These are phyloP conservation scores for Ditula angustiorana DNA, from an alignment of 2,888 invertebrate genomes.

Conservation along the genomic window DNA sequence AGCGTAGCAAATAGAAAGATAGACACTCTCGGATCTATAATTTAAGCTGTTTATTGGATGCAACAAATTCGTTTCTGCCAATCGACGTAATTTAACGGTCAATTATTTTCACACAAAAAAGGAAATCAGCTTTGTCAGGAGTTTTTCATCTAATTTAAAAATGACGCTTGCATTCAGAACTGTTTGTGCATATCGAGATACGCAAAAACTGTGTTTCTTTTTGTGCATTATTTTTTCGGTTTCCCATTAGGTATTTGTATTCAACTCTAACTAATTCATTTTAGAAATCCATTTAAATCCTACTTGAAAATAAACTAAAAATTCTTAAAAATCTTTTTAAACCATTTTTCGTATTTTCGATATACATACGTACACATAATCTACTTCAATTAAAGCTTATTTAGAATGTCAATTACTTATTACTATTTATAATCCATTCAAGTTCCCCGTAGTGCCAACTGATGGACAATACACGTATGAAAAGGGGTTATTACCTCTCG, in stretches of 20 bases:
- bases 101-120: conserved; percentile 27
- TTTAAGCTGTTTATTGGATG: not conserved
- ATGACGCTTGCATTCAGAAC: conserved; percentile 14
- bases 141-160: conserved; percentile 22
- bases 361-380: too few relatives aligned
- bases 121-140: conserved; percentile 9
- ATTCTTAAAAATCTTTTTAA: too few relatives aligned
- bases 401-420: too few relatives aligned
- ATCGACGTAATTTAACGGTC: conserved; percentile 22
- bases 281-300: too few relatives aligned
- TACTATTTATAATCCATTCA: not conserved
- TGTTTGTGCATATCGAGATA: conserved; percentile 28
- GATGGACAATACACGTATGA: not conserved
- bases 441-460: not conserved
- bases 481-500: too few relatives aligned
- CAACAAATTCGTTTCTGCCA: not conserved
- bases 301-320: too few relatives aligned
- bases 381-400: too few relatives aligned
- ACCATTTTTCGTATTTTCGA: too few relatives aligned
- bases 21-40: not conserved
- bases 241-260: too few relatives aligned
- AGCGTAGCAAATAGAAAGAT: not conserved
- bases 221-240: not conserved
- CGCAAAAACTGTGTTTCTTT: conserved; percentile 13
- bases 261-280: too few relatives aligned